Evolutionary conservation across 1,140 invertebrate genomes (phyloP), one percentile per base, ranked within the genome.

Genomic region (Psilanteris sp.): DNA sequence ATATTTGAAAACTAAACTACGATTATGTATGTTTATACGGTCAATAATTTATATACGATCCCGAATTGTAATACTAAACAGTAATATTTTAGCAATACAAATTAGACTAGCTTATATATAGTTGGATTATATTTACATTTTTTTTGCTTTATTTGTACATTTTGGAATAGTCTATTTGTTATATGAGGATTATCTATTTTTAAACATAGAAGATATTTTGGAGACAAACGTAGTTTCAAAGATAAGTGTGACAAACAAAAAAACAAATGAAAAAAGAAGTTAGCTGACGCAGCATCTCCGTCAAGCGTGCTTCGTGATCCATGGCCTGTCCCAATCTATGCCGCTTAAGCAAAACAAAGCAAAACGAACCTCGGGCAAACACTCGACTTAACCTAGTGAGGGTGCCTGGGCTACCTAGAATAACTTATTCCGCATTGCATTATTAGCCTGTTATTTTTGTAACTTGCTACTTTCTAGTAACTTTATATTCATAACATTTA

Each of bases 381-480:
- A 83, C 79, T 84, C 77, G 74, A 77, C 70, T 83, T 85, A 86
- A 85, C 81, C 84, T 78, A 85, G 75, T 84, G 81, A 82, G 75
- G 68, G 72, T 70, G 52, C 72, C 77, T 82, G 76, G 79, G 37
- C 73, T 83, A 79, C 84, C 34, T 77, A 82, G 81, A 87, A 87
- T 87, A 87, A 83, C 83, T 84, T 79, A 84, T 87, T 86, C 83
- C 81, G 83, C 82, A 82, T 84, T 85, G 83, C 83, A 84, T 83
- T 87, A 86, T 87, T 85, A 85, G 84, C 81, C 71, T 80, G 80
- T 79, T 86, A 86, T 87, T 85, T 83, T 85, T 59, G 81, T 59
- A 24, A 20, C 16, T n/a, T n/a, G n/a, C n/a, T n/a, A n/a, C n/a
- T n/a, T n/a, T n/a, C n/a, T n/a, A n/a, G n/a, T n/a, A n/a, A n/a